Percentiles rank a stretch among this genome's conserved stretches.
These are phyloP conservation scores for Brevimyrus niger DNA, from an alignment of 2,113 vertebrate species.

Conservation along the genomic window DNA sequence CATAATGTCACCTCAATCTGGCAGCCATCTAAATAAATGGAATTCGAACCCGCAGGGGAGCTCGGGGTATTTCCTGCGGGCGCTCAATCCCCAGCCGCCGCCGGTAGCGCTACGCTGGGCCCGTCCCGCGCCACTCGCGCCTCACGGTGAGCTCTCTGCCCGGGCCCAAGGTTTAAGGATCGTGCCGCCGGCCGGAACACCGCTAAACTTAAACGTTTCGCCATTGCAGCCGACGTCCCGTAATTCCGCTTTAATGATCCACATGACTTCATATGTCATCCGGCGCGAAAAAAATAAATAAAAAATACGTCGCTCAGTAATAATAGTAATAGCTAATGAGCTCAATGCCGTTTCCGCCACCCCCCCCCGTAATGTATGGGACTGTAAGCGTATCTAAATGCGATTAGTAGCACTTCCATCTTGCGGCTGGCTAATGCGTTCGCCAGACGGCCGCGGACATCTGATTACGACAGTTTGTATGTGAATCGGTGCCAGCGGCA, in stretches of 20 bases:
- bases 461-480: conserved; percentile 14
- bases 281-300: not conserved
- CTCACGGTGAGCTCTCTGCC: not conserved
- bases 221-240: not conserved
- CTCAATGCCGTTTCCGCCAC: not conserved
- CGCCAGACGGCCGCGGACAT: conserved; percentile 10
- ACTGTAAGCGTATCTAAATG: not conserved
- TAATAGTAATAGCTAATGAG: not conserved
- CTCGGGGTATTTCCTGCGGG: not conserved
- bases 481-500: not conserved
- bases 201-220: not conserved
- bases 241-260: conserved; percentile 5
- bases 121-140: not conserved
- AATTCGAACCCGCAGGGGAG: not conserved
- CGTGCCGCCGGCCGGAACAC: not conserved
- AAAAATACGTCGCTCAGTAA: not conserved
- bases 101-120: not conserved
- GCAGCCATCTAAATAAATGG: not conserved
- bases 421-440: not conserved
- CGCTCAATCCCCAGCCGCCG: not conserved
- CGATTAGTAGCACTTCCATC: conserved; percentile 1
- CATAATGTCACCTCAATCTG: not conserved
- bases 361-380: not conserved
- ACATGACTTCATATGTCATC: conserved; percentile 8
- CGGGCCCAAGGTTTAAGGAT: too few relatives aligned